Evolutionary conservation across 2,797 vertebrate genomes (phyloP), one percentile per base, ranked within the genome.

Genomic region (Pipistrellus pygmaeus): DNA sequence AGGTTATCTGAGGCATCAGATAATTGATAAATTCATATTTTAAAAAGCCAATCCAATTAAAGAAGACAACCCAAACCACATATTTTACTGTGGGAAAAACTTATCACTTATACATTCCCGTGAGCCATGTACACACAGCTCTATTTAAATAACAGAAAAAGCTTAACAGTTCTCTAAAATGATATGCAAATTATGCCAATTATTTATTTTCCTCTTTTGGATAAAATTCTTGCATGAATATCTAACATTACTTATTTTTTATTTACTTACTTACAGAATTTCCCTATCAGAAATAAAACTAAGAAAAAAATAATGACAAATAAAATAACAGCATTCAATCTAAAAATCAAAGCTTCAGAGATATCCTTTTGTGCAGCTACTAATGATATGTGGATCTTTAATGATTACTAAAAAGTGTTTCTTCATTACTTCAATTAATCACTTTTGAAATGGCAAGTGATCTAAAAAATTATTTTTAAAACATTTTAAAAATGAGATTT

Each of bases 381-480:
- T 84, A 91, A 85, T 51, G 51, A 72, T 32, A 81, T 94, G 4
- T 91, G 77, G 72, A 25, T 75, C 73, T 53, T 90, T 57, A 72
- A 27, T n/a, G 35, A 32, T 83, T 94, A 60, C 75, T 68, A 69
- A 71, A 66, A 23, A 17, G 4, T 41, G 15, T 91, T 95, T 97
- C 71, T 93, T 41, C 6, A 7, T 18, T 93, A 44, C 77, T 92
- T 91, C 41, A 94, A 25, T 93, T 69, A 73, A 77, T 95, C 72
- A 66, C 0, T 2, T 68, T 88, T 85, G 88, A 95, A 53, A 96
- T 86, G 85, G 27, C 35, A 90, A 27, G 81, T 55, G 25, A 93
- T n/a, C 10, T 64, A 95, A 88, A 76, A 32, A 86, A 84, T 86
- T 75, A 60, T 76, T 95, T 78, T 30, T 20, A 32, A 93, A 97